Conservation (phyloP, 2,113 vertebrate genomes). For the Neoarius graeffei region DNA sequence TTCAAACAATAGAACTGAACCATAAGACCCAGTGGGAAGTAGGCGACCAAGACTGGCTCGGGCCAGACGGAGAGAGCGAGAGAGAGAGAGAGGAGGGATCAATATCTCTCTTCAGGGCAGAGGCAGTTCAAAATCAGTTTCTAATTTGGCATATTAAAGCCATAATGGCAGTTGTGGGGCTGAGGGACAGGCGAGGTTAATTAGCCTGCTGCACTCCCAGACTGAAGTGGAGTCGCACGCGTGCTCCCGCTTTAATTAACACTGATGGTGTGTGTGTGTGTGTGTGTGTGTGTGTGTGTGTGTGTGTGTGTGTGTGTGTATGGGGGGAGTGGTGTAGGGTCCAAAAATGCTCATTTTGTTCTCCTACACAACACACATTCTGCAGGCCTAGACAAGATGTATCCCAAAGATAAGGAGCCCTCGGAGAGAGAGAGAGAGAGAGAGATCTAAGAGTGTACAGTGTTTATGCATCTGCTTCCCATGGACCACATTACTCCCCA, state of each 20-base stretch:
- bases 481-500: neutral
- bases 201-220: constrained; percentile 61
- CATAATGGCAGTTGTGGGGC: constrained; percentile 62
- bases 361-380: constrained; percentile 38
- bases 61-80: constrained; percentile 33
- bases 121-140: constrained; percentile 64
- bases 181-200: constrained; percentile 65
- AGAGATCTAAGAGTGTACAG: neutral
- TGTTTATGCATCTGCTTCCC: constrained; percentile 2
- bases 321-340: constrained; percentile 8
- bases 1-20: constrained; percentile 90
- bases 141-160: constrained; percentile 68
- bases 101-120: constrained; percentile 79
- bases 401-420: constrained; percentile 22
- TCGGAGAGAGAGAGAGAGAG: neutral
- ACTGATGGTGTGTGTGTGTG: constrained; percentile 35
- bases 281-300: constrained; percentile 2
- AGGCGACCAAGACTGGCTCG: constrained; percentile 65
- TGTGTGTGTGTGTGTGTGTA: constrained; percentile 11
- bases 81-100: constrained; percentile 69
- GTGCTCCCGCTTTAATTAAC: constrained; percentile 64
- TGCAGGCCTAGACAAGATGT: constrained; percentile 30
- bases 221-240: constrained; percentile 59
- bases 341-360: constrained; percentile 52
- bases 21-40: constrained; percentile 85